Evolutionary conservation across 2,797 vertebrate genomes (phyloP), one percentile per base, ranked within the genome.

Genomic region (Rhinichthys osculus): DNA sequence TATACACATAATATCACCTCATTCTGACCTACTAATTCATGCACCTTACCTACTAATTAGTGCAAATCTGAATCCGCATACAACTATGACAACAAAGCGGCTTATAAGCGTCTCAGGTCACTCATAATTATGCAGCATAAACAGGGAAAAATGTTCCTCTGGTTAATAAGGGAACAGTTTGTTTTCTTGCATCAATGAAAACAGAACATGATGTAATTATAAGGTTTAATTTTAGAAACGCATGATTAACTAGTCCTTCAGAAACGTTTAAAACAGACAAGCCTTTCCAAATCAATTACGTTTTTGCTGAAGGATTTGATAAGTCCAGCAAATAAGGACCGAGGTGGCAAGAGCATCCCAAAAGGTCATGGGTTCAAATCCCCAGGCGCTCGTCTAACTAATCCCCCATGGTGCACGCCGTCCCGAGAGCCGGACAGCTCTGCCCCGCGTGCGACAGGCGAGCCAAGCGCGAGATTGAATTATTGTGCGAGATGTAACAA

Each of bases 401-500:
- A 88, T 87, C 80, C 85, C 71, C 64, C 9, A 13, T 4, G 59
- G 78, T 40, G 44, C n/a, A 14, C 50, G 23, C 57, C 71, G 50
- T 73, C 83, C 81, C 10, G 57, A 78, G 71, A 83, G 71, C 19
- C 81, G 33, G 52, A 62, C 81, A 52, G 40, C 57, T 44, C 81
- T 30, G 54, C 44, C 42, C 23, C 23, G 13, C 44, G n/a, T 14
- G 66, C 33, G 17, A 23, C 42, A 62, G 76, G 62, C 62, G 62
- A 64, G n/a, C 81, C 64, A 44, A 64, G 64, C 52, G 57, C n/a
- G 50, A 40, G 50, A 86, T 81, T 86, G 81, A 87, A 87, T 81
- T 57, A 87, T 87, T 42, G 83, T 38, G 64, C 30, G 33, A 78
- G 85, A 85, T 80, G 82, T 86, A 88, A 82, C 74, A 73, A 83